These are phyloP conservation scores for Dinocampus coccinellae DNA, from an alignment of 2,888 invertebrate genomes.

Conservation along the genomic window DNA sequence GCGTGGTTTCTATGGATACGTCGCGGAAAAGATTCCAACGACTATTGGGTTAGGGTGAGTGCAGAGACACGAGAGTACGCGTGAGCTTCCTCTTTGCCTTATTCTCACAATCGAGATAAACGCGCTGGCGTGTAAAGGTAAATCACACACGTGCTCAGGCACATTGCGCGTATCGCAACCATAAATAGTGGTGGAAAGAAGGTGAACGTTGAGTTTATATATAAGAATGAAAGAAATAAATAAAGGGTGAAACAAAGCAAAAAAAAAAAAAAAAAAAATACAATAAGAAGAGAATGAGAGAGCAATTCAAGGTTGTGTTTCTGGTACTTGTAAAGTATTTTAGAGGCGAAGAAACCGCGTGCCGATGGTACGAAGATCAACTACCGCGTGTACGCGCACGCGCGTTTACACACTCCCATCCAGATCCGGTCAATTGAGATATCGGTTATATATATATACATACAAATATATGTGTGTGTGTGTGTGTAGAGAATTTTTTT, in stretches of 20 bases:
- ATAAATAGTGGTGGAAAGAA: constrained; percentile 29
- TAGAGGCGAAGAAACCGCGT: constrained; percentile 19
- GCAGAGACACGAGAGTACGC: background rate
- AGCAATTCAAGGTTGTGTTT: background rate
- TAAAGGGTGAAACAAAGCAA: background rate
- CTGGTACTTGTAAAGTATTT: constrained; percentile 14
- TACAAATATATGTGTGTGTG: background rate
- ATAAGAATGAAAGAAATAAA: background rate
- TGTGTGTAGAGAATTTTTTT: background rate
- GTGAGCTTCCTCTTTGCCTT: background rate
- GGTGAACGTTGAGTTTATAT: constrained; percentile 4
- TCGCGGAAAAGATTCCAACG: background rate
- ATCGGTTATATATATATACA: constrained; percentile 7
- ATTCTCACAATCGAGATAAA: constrained; percentile 31
- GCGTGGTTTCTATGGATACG: background rate
- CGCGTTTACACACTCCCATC: background rate
- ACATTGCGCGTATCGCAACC: constrained; percentile 29
- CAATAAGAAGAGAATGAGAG: background rate
- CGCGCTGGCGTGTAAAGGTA: constrained; percentile 36
- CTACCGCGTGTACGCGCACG: background rate
- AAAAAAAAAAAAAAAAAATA: background rate
- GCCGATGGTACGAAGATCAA: constrained; percentile 28
- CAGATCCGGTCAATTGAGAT: constrained; percentile 18
- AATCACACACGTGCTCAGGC: constrained; percentile 37
- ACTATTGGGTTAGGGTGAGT: constrained; percentile 6